These are phyloP conservation scores for Charanyca ferruginea DNA, from an alignment of 2,888 invertebrate species.

Conservation along the genomic window DNA sequence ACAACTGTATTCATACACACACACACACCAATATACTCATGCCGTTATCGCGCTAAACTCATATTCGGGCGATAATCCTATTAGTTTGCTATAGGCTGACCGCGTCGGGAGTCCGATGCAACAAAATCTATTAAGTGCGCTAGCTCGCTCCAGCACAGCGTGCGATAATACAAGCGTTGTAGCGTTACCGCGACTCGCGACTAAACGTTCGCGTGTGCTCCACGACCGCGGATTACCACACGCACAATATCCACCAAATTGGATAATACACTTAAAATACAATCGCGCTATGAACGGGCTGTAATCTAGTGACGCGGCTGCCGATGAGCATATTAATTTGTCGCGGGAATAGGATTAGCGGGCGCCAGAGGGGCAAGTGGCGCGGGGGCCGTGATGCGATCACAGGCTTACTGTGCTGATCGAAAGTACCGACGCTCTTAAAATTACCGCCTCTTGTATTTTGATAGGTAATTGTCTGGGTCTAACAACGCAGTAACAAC, in stretches of 20 bases:
- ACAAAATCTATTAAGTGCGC: conserved; percentile 90
- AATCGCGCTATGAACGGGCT: conserved; percentile 90
- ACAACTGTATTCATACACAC: conserved; percentile 66
- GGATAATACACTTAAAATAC: conserved; percentile 93
- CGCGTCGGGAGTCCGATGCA: conserved; percentile 80
- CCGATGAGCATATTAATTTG: conserved; percentile 91
- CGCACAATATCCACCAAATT: conserved; percentile 92
- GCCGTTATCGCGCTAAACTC: conserved; percentile 79
- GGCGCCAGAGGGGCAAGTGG: conserved; percentile 67
- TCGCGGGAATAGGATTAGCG: conserved; percentile 88
- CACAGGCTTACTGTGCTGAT: conserved; percentile 77
- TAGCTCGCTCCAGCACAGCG: conserved; percentile 84
- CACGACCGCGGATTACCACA: conserved; percentile 87
- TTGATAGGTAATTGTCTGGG: conserved; percentile 61
- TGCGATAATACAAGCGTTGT: conserved; percentile 84
- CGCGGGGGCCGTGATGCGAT: conserved; percentile 76
- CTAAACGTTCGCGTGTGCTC: conserved; percentile 82
- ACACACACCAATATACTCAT: conserved; percentile 69
- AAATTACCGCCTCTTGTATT: conserved; percentile 73
- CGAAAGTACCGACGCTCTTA: conserved; percentile 73
- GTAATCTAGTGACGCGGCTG: conserved; percentile 89
- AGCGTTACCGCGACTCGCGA: conserved; percentile 77
- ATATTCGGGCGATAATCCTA: conserved; percentile 86
- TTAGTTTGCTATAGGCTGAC: conserved; percentile 87
- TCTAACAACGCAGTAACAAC: conserved; percentile 37